These are phyloP conservation scores for Ceratoteleas bidentatus DNA, from an alignment of 1,140 invertebrate genomes.

Conservation along the genomic window DNA sequence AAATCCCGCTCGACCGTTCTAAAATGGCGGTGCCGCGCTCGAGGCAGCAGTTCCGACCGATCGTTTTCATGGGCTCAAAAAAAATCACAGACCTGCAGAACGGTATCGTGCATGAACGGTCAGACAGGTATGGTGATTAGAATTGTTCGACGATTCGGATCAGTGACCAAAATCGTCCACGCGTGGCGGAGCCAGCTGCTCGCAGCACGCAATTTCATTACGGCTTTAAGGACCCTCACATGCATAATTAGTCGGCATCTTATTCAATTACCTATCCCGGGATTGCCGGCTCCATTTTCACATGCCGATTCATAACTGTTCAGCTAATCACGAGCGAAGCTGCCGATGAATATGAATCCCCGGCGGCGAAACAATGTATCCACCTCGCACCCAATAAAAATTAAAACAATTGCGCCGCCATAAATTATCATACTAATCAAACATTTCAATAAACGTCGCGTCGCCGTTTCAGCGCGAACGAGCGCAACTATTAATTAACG, in stretches of 20 bases:
- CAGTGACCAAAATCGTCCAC: slow-evolving; percentile 73
- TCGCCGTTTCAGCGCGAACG: slow-evolving; percentile 1
- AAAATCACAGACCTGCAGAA: slow-evolving; percentile 61
- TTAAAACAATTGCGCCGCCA: slow-evolving; percentile 29
- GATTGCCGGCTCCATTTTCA: slow-evolving; percentile 54
- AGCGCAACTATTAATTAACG: slow-evolving; percentile 48
- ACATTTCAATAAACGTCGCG: slow-evolving; percentile 36
- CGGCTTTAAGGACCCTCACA: slow-evolving; percentile 65
- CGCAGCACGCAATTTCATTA: slow-evolving; percentile 75
- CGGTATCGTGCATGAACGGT: slow-evolving; percentile 70
- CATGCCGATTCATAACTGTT: slow-evolving; percentile 55
- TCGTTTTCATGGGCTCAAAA: slow-evolving; percentile 34
- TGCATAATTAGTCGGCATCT: slow-evolving; percentile 61
- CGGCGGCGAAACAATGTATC: slow-evolving; percentile 15
- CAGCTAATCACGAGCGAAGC: slow-evolving; percentile 32
- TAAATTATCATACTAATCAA: slow-evolving; percentile 41
- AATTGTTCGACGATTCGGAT: slow-evolving; percentile 76
- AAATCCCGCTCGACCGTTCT: too few species aligned
- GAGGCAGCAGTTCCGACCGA: slow-evolving; percentile 29
- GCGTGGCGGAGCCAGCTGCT: slow-evolving; percentile 74
- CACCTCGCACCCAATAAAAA: slow-evolving; percentile 51
- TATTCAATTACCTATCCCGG: slow-evolving; percentile 62
- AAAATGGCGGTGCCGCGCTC: too few species aligned
- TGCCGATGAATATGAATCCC: slow-evolving; percentile 49
- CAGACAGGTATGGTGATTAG: slow-evolving; percentile 73